phyloP scores from a whole-genome alignment of 2,888 invertebrate genomes.

The Acronicta alni region DNA sequence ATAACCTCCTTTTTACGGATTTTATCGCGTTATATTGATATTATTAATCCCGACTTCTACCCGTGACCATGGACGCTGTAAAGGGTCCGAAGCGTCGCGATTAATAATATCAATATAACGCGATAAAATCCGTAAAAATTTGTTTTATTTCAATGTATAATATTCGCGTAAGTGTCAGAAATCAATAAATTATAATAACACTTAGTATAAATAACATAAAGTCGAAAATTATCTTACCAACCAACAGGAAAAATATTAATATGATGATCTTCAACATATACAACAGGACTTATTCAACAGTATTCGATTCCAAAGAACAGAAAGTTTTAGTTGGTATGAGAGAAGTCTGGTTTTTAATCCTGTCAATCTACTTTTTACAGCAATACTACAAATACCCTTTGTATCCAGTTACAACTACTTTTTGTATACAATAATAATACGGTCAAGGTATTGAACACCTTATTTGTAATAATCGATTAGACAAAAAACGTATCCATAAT shows the following conservation, averaged over 20 bases:
- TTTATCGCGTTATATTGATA: no score
- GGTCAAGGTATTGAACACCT: constrained; percentile 26
- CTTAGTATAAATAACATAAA: no score
- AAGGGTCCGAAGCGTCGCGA: no score
- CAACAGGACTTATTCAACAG: neutral
- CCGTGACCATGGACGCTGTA: no score
- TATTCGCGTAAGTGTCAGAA: no score
- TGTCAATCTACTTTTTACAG: constrained; percentile 20
- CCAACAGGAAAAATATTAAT: neutral
- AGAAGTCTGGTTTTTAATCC: constrained; percentile 14
- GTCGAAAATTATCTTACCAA: no score
- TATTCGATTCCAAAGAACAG: neutral
- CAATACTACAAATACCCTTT: constrained; percentile 34
- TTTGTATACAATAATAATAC: constrained; percentile 24
- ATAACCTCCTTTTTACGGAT: no score
- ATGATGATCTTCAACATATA: neutral
- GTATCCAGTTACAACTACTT: constrained; percentile 47
- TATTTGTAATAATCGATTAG: constrained; percentile 40
- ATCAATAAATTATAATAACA: no score
- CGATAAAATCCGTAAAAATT: no score
- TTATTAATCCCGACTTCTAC: no score
- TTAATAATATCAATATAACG: no score
- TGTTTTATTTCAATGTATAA: no score
- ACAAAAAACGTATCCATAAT: constrained; percentile 42
- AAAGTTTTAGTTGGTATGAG: neutral